Evolutionary conservation across 2,888 invertebrate genomes (phyloP).

Genomic region (Cephonodes hylas): DNA sequence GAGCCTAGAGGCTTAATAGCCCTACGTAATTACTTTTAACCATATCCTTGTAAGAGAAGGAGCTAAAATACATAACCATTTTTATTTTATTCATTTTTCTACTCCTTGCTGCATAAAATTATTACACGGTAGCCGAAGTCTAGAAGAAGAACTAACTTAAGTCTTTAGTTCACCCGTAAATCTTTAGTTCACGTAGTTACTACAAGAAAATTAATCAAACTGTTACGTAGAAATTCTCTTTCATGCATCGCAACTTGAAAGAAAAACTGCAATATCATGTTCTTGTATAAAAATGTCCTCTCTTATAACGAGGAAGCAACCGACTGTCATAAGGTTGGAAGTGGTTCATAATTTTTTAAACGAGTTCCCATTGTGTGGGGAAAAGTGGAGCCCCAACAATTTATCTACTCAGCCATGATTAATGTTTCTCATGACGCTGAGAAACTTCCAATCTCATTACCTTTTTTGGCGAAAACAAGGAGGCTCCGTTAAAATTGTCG

Average conservation of each 20-base stretch:
- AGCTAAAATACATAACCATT: too few relatives aligned
- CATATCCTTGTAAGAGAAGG: too few relatives aligned
- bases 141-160: too few relatives aligned
- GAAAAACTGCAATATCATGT: background rate
- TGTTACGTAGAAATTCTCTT: background rate
- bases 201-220: background rate
- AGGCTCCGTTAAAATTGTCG: constrained; percentile 1
- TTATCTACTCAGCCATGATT: constrained; percentile 11
- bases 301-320: background rate
- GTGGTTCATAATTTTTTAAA: background rate
- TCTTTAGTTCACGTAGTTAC: too few relatives aligned
- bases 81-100: too few relatives aligned
- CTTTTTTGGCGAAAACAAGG: constrained; percentile 5
- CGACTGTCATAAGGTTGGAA: background rate
- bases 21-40: too few relatives aligned
- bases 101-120: too few relatives aligned
- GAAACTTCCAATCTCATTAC: constrained; percentile 5
- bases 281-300: too few relatives aligned
- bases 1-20: too few relatives aligned
- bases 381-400: background rate
- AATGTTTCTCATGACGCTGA: constrained; percentile 9
- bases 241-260: too few relatives aligned
- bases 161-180: too few relatives aligned
- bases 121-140: too few relatives aligned
- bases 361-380: background rate